These are phyloP conservation scores for Astreopora myriophthalma DNA, from an alignment of 64 coral and sea anemone species.

Conservation along the genomic window DNA sequence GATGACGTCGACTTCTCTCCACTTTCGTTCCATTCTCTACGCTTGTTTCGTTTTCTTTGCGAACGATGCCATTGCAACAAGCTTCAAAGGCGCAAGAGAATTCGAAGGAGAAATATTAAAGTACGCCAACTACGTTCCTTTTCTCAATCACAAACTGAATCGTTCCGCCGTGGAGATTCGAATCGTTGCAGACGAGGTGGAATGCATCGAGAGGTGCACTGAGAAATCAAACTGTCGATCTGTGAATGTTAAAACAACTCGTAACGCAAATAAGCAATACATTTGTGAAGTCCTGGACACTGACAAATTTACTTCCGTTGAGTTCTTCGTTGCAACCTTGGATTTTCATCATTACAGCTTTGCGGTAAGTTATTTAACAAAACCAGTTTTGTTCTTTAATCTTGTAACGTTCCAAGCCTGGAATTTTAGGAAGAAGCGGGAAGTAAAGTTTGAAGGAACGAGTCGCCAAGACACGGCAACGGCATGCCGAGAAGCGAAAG, in stretches of 20 bases:
- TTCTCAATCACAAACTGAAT: not conserved
- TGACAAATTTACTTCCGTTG: not conserved
- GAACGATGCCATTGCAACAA: too few species aligned
- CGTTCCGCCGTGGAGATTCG: not conserved
- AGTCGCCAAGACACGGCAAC: too few species aligned
- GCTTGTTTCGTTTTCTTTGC: not conserved
- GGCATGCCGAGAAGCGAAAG: too few species aligned
- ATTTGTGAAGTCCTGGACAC: not conserved
- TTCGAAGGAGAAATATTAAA: not conserved
- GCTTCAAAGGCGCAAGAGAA: not conserved
- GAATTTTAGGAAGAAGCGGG: too few species aligned
- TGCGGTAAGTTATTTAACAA: not conserved
- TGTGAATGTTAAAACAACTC: not conserved
- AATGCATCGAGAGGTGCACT: not conserved
- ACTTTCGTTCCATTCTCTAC: not conserved
- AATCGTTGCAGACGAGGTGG: not conserved
- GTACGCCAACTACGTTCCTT: not conserved
- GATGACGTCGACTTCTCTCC: not conserved
- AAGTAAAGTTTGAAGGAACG: too few species aligned
- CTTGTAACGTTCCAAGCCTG: too few species aligned
- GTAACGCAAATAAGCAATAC: not conserved
- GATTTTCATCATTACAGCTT: constrained; percentile 15
- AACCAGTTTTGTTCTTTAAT: too few species aligned
- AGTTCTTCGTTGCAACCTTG: not conserved
- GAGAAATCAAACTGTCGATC: not conserved